Evolutionary conservation across 2,113 vertebrate species (phyloP), one percentile per base, ranked within the genome.

Genomic region (Hucho hucho): DNA sequence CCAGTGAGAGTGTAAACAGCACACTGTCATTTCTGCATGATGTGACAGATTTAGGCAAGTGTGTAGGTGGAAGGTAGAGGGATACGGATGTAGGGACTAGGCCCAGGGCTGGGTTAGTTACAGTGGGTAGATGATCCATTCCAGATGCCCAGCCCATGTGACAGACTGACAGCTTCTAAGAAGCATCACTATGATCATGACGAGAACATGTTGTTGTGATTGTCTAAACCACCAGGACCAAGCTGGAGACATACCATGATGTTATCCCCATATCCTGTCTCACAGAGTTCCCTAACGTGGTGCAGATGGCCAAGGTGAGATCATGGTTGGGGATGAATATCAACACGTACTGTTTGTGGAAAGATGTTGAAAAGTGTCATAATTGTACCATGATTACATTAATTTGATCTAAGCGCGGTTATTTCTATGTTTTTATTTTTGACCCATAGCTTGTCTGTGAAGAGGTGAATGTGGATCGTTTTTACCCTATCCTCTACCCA

Each of bases 201-300:
- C 72, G 18, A 85, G 47, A 73, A 6, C 25, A 5, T 70, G 56
- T 84, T 24, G 76, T 74, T 82, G 14, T 79, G 83, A 83, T 26
- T 11, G 84, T 68, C 20, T 43, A 43, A 43, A 43, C 37, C 11
- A 43, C 85, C 91, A 99, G 97, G 90, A 97, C 95, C 72, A 98
- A 96, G 37, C 58, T 93, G 84, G 96, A 95, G 90, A 97, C 97
- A 1, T 92, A 96, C 86, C 96, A 98, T 0, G 98, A 99, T 0
- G 95, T 99, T 81, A 97, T 99, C 84, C 98, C 98, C 74, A 98
- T 99, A 83, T 99, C 98, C 88, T 99, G 97, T 85, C 92, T 99
- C 87, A 97, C 96, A 0, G 98, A 99, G 86, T 99, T 98, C 81
- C 98, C 98, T 81, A 99, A 98, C 0, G 94, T 98, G 67, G 92